These are phyloP conservation scores for Epizoanthus scotinus DNA, from an alignment of 92 coral and sea anemone species.

Conservation along the genomic window DNA sequence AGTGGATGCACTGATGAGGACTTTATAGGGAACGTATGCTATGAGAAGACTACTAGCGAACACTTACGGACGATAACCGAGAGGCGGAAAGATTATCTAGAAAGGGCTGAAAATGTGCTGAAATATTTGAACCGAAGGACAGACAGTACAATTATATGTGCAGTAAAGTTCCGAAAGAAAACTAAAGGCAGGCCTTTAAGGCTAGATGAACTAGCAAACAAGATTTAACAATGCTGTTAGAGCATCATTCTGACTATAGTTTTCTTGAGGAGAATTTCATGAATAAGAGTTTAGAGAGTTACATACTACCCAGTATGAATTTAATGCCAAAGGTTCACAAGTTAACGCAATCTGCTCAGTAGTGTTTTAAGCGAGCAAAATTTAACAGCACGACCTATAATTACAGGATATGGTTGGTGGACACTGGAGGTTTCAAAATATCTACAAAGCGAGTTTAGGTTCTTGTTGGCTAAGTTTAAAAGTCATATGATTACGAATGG, in stretches of 20 bases:
- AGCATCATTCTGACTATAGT: background rate
- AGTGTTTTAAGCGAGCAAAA: background rate
- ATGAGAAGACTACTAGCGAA: too few species aligned
- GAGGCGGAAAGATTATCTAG: too few species aligned
- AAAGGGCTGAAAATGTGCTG: too few species aligned
- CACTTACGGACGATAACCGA: too few species aligned
- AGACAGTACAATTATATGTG: too few species aligned
- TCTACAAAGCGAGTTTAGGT: background rate
- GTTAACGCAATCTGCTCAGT: background rate
- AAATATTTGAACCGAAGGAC: too few species aligned
- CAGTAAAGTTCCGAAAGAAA: too few species aligned
- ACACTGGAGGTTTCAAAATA: background rate
- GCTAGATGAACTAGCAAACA: too few species aligned
- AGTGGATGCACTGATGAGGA: too few species aligned
- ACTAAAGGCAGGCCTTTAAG: too few species aligned
- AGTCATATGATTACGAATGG: background rate
- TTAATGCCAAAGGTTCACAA: slow-evolving; percentile 2
- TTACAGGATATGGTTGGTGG: background rate
- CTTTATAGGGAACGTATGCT: too few species aligned
- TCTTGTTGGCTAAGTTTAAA: background rate
- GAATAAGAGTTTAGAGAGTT: background rate
- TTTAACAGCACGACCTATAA: slow-evolving; percentile 3
- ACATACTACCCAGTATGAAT: background rate
- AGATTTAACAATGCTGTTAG: too few species aligned
- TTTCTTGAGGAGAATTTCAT: background rate